Conservation (phyloP, 1,140 invertebrate genomes). For the Acromyrmex echinatior region DNA sequence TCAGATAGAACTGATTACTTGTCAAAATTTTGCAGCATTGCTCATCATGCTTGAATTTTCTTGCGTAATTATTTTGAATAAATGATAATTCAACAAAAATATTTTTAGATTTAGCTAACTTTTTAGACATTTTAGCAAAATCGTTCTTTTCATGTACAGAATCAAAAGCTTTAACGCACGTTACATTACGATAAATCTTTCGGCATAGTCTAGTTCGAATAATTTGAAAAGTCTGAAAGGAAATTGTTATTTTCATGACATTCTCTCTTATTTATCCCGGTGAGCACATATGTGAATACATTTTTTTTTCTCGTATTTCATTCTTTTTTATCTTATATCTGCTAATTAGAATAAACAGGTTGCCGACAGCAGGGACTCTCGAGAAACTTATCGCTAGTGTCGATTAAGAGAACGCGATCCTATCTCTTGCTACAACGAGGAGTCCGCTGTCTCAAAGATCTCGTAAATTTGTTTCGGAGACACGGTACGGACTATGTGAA, state of each 20-base stretch:
- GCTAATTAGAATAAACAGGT: constrained; percentile 76
- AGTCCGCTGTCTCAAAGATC: constrained; percentile 59
- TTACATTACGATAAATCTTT: background rate
- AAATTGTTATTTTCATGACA: constrained; percentile 1
- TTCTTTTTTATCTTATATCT: constrained; percentile 33
- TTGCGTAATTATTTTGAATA: too few relatives aligned
- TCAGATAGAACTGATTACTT: too few relatives aligned
- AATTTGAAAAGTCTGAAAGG: background rate
- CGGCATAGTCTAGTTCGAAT: background rate
- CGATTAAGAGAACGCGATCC: constrained; percentile 73
- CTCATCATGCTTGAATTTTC: too few relatives aligned
- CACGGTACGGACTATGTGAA: constrained; percentile 11
- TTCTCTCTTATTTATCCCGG: background rate
- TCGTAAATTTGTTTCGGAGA: constrained; percentile 71
- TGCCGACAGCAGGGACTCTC: constrained; percentile 64
- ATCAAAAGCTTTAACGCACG: background rate
- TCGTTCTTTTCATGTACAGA: too few relatives aligned
- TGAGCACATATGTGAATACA: background rate
- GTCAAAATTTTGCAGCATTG: too few relatives aligned
- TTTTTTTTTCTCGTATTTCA: background rate
- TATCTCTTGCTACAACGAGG: constrained; percentile 62
- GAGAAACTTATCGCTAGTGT: constrained; percentile 63
- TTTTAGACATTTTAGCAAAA: too few relatives aligned
- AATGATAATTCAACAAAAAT: too few relatives aligned
- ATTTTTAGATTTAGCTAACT: too few relatives aligned